Evolutionary conservation across 1,140 invertebrate genomes (phyloP).

Genomic region (Colletes latitarsis): DNA sequence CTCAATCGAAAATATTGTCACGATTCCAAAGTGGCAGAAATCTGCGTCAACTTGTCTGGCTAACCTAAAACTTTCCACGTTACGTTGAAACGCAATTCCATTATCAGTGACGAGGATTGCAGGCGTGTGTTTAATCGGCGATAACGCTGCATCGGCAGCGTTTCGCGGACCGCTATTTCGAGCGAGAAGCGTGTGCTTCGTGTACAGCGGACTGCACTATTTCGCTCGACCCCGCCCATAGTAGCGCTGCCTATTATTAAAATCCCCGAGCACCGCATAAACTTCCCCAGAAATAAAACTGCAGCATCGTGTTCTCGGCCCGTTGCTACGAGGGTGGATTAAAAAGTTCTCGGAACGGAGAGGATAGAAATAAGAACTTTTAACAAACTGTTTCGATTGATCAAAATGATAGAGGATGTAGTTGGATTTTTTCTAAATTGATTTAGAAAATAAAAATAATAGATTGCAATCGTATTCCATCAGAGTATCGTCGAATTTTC

Average conservation of each 20-base stretch:
- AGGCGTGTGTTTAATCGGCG: conserved; percentile 34
- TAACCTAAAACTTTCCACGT: conserved; percentile 31
- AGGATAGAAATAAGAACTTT: too few relatives aligned
- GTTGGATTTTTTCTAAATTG: too few relatives aligned
- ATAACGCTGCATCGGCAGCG: conserved; percentile 11
- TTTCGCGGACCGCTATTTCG: conserved; percentile 24
- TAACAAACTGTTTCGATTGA: too few relatives aligned
- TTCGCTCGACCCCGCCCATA: conserved; percentile 21
- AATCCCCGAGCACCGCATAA: conserved; percentile 37
- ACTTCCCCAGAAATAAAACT: conserved; percentile 47
- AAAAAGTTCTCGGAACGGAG: too few relatives aligned
- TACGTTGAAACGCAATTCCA: neutral
- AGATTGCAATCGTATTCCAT: too few relatives aligned
- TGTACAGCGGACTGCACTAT: conserved; percentile 17
- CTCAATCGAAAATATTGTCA: neutral
- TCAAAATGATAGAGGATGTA: too few relatives aligned
- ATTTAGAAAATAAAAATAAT: too few relatives aligned
- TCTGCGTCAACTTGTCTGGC: neutral
- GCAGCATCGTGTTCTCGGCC: conserved; percentile 1
- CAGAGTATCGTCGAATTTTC: neutral
- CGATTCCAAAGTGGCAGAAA: neutral
- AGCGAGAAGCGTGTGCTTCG: neutral
- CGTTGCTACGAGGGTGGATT: neutral
- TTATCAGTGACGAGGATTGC: conserved; percentile 26
- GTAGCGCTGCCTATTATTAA: conserved; percentile 42